These are phyloP conservation scores for Pollachius pollachius DNA, from an alignment of 2,113 vertebrate species.

Conservation along the genomic window DNA sequence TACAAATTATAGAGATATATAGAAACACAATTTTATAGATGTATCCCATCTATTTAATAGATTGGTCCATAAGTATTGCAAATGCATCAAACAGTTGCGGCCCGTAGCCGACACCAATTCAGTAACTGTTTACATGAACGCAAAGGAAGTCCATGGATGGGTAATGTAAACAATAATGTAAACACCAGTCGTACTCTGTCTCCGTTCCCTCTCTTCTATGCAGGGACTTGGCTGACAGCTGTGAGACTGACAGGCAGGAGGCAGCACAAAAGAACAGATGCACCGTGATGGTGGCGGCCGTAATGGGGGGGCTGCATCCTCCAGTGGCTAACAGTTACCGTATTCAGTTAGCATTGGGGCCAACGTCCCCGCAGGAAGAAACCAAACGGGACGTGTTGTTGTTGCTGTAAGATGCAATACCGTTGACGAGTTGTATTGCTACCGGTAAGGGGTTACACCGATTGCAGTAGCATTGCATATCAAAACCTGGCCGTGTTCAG, in stretches of 20 bases:
- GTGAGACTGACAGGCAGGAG: conserved; percentile 72
- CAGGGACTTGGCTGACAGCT: conserved; percentile 64
- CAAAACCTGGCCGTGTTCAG: neutral
- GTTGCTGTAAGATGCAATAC: neutral
- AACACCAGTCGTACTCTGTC: conserved; percentile 21
- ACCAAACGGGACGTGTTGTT: neutral
- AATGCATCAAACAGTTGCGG: too few species aligned
- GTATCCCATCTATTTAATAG: too few species aligned
- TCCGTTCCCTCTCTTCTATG: conserved; percentile 36
- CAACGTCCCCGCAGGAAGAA: conserved; percentile 6
- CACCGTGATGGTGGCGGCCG: conserved; percentile 62
- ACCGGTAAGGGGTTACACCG: neutral
- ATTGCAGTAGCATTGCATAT: conserved; percentile 7
- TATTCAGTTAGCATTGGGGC: conserved; percentile 21
- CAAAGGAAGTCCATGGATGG: conserved; percentile 18
- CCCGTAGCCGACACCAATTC: too few species aligned
- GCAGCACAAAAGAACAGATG: conserved; percentile 77
- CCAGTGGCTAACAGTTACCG: conserved; percentile 41
- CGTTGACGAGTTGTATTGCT: neutral
- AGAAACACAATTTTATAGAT: too few species aligned
- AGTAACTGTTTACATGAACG: too few species aligned
- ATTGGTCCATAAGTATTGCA: too few species aligned
- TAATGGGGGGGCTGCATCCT: conserved; percentile 55
- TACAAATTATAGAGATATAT: too few species aligned
- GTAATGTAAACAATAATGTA: conserved; percentile 39